Evolutionary conservation across 1,140 invertebrate species (phyloP), one percentile per base, ranked within the genome.

Genomic region (Tetranychus urticae): DNA sequence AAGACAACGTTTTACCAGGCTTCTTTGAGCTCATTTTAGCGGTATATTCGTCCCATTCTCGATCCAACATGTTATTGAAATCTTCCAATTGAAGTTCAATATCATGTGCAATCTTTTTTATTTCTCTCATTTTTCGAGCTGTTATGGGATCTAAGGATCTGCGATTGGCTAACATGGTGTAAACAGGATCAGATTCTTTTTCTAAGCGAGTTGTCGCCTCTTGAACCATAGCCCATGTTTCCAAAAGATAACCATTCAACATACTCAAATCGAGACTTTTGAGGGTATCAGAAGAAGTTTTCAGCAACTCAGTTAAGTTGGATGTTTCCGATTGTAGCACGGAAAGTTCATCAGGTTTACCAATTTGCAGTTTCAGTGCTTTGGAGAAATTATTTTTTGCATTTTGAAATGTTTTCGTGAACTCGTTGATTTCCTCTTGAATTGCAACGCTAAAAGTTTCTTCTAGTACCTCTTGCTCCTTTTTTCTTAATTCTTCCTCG

Each of bases 311-410:
- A 23, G 73, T 68, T 59, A 78, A 69, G 14, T 69, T 64, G 2
- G 66, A 65, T 35, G 71, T 71, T 4, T 71, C 69, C 63, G 72
- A 69, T 33, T 71, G 72, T 62, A 80, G 72, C 23, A 67, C 66
- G 34, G 70, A 69, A 63, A 77, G 75, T 63, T 80, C 76, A 35
- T 74, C 69, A 7, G 77, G 72, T 7, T 70, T 72, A 13, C 77
- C 78, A 60, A 77, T 73, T 46, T 47, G 36, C 37, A 39, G 7
- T 2, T 57, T 54, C 31, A 36, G 23, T n/a, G 23, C 45, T 12
- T 56, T 36, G 3, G 50, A 45, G 36, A 55, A 55, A 10, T 42
- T 37, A 2, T 62, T 36, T 47, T 62, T 57, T 36, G 34, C 10
- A 8, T 34, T 35, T 7, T 7, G 10, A 2, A 62, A 8, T 14